These are phyloP conservation scores for Bellardia pandia DNA, from an alignment of 2,888 invertebrate species.

Conservation along the genomic window DNA sequence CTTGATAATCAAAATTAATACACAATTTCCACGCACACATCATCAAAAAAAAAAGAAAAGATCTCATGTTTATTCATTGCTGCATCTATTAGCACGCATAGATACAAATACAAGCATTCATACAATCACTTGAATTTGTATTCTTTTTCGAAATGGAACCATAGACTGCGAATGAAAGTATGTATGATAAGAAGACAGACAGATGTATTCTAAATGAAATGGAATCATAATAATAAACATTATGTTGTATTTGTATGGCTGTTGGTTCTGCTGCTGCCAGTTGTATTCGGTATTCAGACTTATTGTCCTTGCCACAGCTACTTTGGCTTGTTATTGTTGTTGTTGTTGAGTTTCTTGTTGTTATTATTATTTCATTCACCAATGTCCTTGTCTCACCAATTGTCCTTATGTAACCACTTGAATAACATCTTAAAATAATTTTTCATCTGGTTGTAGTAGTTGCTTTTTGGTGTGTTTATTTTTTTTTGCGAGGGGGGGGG, in stretches of 20 bases:
- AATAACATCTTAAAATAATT: conserved; percentile 36
- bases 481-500: background rate
- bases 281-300: background rate
- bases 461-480: background rate
- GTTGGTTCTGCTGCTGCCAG: background rate
- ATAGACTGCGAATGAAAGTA: background rate
- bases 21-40: conserved; percentile 15
- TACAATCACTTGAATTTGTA: no score
- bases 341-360: background rate
- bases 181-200: conserved; percentile 29
- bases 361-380: background rate
- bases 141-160: background rate
- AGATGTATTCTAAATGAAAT: conserved; percentile 40
- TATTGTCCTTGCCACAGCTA: background rate
- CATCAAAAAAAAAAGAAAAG: background rate
- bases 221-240: conserved; percentile 32
- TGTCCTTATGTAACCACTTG: conserved; percentile 33
- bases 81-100: conserved; percentile 3
- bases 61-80: conserved; percentile 43
- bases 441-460: conserved; percentile 3
- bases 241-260: background rate
- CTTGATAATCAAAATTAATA: conserved; percentile 37
- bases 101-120: background rate
- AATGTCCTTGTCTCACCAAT: conserved; percentile 30
- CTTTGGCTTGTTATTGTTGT: background rate